phyloP scores from a whole-genome alignment of 1,140 invertebrate genomes.

The Scaptomyza hsui region DNA sequence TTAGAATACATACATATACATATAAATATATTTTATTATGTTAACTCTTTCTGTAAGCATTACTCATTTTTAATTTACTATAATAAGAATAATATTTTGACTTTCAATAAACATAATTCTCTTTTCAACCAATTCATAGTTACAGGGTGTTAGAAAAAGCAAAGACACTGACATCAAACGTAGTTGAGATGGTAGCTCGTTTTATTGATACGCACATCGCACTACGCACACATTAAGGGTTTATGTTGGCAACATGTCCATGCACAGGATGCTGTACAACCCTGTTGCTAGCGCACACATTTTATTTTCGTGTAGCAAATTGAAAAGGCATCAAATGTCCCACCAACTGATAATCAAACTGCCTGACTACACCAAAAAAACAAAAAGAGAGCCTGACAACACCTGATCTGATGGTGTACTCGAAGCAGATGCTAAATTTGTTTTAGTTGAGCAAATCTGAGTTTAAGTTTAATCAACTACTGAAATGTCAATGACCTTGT shows the following conservation, averaged over 20 bases:
- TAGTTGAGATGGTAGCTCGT: constrained; percentile 21
- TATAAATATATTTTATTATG: too few species aligned
- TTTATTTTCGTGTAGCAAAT: constrained; percentile 52
- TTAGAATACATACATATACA: too few species aligned
- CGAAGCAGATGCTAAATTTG: constrained; percentile 23
- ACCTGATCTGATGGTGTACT: constrained; percentile 1
- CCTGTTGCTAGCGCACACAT: constrained; percentile 14
- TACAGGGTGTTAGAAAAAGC: constrained; percentile 3
- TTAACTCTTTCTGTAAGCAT: too few species aligned
- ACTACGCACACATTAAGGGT: constrained; percentile 47
- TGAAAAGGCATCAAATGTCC: constrained; percentile 48
- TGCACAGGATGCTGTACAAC: constrained; percentile 3
- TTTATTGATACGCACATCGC: constrained; percentile 52
- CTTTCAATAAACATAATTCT: not conserved
- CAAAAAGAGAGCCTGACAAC: not conserved
- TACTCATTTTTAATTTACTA: too few species aligned
- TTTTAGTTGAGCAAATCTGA: constrained; percentile 31
- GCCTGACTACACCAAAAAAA: not conserved
- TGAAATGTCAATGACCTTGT: constrained; percentile 10
- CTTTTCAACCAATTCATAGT: not conserved
- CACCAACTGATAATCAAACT: constrained; percentile 17
- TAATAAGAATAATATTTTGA: too few species aligned
- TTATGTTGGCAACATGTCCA: constrained; percentile 21
- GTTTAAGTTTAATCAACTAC: constrained; percentile 17
- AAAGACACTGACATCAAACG: constrained; percentile 42